A percentile compares a stretch with the other conserved stretches of the same genome.
Evolutionary conservation across 2,797 vertebrate species (phyloP).

Genomic region (Lophotriccus pileatus): DNA sequence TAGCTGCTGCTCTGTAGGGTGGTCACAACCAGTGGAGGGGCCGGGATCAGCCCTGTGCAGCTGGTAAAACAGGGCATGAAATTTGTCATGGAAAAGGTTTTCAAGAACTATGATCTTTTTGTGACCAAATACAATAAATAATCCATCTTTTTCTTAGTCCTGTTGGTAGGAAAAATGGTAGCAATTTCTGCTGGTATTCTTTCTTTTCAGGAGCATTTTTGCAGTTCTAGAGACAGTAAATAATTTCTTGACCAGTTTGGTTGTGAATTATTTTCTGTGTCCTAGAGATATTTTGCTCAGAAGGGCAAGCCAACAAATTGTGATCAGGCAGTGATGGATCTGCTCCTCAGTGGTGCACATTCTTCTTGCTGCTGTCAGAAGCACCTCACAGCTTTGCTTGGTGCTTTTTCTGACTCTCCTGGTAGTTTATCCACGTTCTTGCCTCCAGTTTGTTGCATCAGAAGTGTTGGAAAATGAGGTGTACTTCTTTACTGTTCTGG

Average conservation of each 20-base stretch:
- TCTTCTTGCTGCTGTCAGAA: neutral
- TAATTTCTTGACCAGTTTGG: constrained; percentile 25
- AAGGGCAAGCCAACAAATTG: neutral
- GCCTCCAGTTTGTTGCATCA: neutral
- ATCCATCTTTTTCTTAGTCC: neutral
- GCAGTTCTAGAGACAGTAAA: constrained; percentile 2
- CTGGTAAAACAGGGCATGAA: neutral
- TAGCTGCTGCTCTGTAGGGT: neutral
- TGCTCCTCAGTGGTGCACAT: neutral
- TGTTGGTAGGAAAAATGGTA: constrained; percentile 18
- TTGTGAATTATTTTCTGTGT: constrained; percentile 45
- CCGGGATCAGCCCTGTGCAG: neutral
- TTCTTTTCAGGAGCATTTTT: constrained; percentile 27
- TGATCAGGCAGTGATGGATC: constrained; percentile 27
- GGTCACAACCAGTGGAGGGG: neutral
- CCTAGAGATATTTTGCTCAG: neutral
- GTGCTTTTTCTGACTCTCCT: neutral
- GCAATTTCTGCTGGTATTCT: neutral
- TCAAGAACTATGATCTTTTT: neutral
- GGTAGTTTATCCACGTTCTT: neutral
- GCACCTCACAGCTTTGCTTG: neutral
- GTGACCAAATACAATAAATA: neutral
- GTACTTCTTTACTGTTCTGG: neutral
- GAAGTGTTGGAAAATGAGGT: neutral
- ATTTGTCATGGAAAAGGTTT: neutral